phyloP scores from a whole-genome alignment of 2,113 vertebrate species.

The Protomyctophum bolini region DNA sequence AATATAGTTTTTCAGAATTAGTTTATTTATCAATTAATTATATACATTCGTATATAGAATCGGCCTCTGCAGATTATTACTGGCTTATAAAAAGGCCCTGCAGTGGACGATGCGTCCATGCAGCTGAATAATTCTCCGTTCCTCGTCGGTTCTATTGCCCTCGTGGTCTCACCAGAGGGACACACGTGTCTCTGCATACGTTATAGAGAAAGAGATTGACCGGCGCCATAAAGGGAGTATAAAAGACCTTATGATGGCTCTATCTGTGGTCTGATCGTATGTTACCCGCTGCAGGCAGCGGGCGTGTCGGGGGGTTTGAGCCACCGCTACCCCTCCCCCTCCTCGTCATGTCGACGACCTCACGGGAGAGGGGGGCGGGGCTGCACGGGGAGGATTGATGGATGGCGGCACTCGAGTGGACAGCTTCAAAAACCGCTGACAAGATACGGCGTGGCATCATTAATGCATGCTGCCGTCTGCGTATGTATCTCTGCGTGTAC shows the following conservation, averaged over 20 bases:
- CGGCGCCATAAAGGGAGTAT: not conserved
- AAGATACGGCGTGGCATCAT: conserved; percentile 40
- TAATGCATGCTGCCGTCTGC: conserved; percentile 49
- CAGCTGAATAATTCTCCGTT: not conserved
- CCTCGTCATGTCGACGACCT: conserved; percentile 11
- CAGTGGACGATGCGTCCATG: not conserved
- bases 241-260: not conserved
- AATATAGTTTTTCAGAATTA: too few species aligned
- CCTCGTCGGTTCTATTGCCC: not conserved
- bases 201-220: not conserved
- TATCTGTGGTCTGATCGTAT: not conserved
- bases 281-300: not conserved
- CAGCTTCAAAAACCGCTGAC: conserved; percentile 63
- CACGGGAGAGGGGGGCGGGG: conserved; percentile 30
- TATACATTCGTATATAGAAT: too few species aligned
- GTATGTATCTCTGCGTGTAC: conserved; percentile 27
- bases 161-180: conserved; percentile 1
- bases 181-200: not conserved
- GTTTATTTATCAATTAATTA: too few species aligned
- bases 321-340: not conserved
- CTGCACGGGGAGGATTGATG: conserved; percentile 54
- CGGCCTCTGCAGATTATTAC: too few species aligned
- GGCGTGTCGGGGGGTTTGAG: conserved; percentile 38
- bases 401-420: conserved; percentile 61
- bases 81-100: not conserved